A percentile compares a stretch with the other conserved stretches of the same genome.
Conservation (phyloP, 2,888 invertebrate genomes). For the Zhuqinia jingwanae region DNA sequence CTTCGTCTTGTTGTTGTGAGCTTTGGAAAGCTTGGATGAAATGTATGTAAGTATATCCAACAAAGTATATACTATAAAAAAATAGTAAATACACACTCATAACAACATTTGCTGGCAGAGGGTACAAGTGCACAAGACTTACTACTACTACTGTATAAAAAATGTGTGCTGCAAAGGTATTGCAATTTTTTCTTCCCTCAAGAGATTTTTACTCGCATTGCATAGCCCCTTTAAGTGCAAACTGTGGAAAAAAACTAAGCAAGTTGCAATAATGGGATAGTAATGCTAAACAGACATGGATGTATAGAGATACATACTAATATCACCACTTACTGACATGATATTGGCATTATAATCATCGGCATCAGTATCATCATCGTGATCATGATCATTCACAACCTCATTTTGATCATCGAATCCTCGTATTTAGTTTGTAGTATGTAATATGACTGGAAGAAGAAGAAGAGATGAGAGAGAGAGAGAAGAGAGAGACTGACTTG, state of each 20-base stretch:
- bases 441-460: background rate
- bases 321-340: too few species aligned
- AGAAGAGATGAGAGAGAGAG: background rate
- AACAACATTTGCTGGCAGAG: too few species aligned
- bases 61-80: too few species aligned
- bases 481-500: background rate
- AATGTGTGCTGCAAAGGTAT: too few species aligned
- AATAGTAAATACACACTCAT: too few species aligned
- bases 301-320: too few species aligned
- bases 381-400: background rate
- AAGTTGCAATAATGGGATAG: background rate
- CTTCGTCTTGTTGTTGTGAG: too few species aligned
- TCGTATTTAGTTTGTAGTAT: background rate
- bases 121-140: too few species aligned
- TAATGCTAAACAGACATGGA: too few species aligned
- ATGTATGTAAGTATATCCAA: too few species aligned
- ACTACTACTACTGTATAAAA: too few species aligned
- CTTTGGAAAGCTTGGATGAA: too few species aligned
- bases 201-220: background rate
- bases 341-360: slow-evolving; percentile 9
- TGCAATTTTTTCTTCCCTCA: background rate
- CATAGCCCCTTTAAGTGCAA: slow-evolving; percentile 33
- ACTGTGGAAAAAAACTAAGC: background rate
- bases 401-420: background rate
- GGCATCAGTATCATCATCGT: background rate